Evolutionary conservation across 2,888 invertebrate genomes (phyloP).

Genomic region (Archaeoteleia sp.): DNA sequence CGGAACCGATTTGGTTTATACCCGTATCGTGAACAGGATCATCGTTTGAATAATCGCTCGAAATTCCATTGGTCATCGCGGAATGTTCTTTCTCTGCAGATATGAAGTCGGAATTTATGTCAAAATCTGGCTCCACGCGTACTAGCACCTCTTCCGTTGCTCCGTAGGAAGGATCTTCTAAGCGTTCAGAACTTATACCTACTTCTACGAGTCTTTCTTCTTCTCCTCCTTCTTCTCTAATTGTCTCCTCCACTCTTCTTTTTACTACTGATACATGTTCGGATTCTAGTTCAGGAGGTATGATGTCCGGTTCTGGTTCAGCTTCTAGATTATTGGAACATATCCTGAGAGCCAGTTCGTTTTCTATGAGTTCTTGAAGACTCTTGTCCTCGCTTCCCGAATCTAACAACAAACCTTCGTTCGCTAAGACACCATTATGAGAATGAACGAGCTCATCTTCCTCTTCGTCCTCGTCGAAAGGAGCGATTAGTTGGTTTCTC

Average conservation of each 20-base stretch:
- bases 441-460: conserved; percentile 63
- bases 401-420: conserved; percentile 44
- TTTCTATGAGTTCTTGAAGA: conserved; percentile 71
- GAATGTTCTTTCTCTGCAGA: conserved; percentile 66
- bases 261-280: conserved; percentile 3
- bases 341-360: conserved; percentile 70
- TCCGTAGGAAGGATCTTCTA: too few relatives aligned
- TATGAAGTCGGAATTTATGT: conserved; percentile 67
- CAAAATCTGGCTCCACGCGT: conserved; percentile 55
- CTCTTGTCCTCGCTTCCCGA: conserved; percentile 71
- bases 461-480: conserved; percentile 68
- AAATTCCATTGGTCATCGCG: conserved; percentile 59
- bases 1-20: too few relatives aligned
- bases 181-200: too few relatives aligned
- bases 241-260: too few relatives aligned
- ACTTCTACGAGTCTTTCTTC: too few relatives aligned
- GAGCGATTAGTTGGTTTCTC: conserved; percentile 71
- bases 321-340: conserved; percentile 60
- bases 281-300: conserved; percentile 1
- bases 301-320: conserved; percentile 8
- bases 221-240: neutral
- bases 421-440: conserved; percentile 21
- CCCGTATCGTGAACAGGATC: too few relatives aligned
- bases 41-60: conserved; percentile 66
- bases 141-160: too few relatives aligned